Percentiles rank a stretch among this genome's conserved stretches.
phyloP scores from a whole-genome alignment of 2,888 invertebrate genomes.

The Theristus sp. region DNA sequence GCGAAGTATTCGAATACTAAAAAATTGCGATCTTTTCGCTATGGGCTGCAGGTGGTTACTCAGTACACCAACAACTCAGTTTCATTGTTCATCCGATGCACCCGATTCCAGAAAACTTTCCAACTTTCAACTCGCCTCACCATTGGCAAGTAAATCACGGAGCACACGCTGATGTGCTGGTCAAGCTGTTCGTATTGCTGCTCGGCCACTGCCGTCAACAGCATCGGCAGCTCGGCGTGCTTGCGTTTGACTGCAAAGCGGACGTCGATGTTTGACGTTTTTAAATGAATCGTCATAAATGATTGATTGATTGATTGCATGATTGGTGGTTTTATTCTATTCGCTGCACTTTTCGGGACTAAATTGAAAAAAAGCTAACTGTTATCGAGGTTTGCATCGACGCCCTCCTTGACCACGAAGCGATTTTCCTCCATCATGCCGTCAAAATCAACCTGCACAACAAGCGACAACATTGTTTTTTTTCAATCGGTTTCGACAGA shows the following conservation, averaged over 20 bases:
- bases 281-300: not conserved
- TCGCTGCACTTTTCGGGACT: not conserved
- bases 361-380: slow-evolving; percentile 29
- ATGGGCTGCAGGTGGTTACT: too few species aligned
- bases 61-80: too few species aligned
- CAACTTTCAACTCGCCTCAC: slow-evolving; percentile 17
- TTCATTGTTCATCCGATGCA: too few species aligned
- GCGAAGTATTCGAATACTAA: too few species aligned
- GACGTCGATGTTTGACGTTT: too few species aligned
- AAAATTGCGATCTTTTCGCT: too few species aligned
- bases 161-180: slow-evolving; percentile 27
- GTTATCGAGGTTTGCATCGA: slow-evolving; percentile 54
- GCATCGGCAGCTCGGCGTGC: slow-evolving; percentile 48
- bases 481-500: not conserved
- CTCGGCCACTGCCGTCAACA: slow-evolving; percentile 52
- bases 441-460: slow-evolving; percentile 34
- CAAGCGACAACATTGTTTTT: not conserved
- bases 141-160: slow-evolving; percentile 38
- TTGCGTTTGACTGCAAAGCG: slow-evolving; percentile 45
- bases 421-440: slow-evolving; percentile 38
- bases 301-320: not conserved
- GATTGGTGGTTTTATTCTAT: not conserved
- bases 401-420: slow-evolving; percentile 53
- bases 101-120: too few species aligned
- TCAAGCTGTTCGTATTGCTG: slow-evolving; percentile 50